phyloP scores from a whole-genome alignment of 1,140 invertebrate genomes.

The Pogonomyrmex californicus region DNA sequence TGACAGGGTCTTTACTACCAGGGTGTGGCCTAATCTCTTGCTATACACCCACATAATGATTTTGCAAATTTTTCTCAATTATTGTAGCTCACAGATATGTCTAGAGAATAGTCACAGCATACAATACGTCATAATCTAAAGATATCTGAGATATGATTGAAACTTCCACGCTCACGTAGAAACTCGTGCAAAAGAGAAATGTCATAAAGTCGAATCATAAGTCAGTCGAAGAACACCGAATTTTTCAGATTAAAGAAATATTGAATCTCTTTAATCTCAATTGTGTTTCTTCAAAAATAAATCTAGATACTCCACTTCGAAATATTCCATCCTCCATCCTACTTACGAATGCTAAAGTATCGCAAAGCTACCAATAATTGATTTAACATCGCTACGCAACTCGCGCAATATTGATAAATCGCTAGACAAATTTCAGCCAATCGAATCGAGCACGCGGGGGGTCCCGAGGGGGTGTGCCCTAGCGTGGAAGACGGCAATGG shows the following conservation, averaged over 20 bases:
- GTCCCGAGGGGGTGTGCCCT: conserved; percentile 13
- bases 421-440: conserved; percentile 20
- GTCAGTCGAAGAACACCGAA: background rate
- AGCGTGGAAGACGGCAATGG: conserved; percentile 35
- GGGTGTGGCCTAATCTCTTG: background rate
- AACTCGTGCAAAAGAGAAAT: background rate
- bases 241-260: background rate
- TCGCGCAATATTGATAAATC: conserved; percentile 31
- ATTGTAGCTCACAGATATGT: background rate
- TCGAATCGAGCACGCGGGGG: conserved; percentile 19
- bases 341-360: conserved; percentile 2
- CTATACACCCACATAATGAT: background rate
- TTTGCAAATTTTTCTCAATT: conserved; percentile 12
- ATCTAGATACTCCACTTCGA: background rate
- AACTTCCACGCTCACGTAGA: background rate
- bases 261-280: background rate
- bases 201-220: background rate
- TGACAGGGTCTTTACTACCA: background rate
- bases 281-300: background rate
- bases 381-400: conserved; percentile 41
- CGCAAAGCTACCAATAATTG: conserved; percentile 14
- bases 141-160: background rate
- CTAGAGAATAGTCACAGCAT: background rate
- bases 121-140: conserved; percentile 19
- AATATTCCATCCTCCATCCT: background rate